These are phyloP conservation scores for Leptodactylus fallax DNA, from an alignment of 2,797 vertebrate species.

Conservation along the genomic window DNA sequence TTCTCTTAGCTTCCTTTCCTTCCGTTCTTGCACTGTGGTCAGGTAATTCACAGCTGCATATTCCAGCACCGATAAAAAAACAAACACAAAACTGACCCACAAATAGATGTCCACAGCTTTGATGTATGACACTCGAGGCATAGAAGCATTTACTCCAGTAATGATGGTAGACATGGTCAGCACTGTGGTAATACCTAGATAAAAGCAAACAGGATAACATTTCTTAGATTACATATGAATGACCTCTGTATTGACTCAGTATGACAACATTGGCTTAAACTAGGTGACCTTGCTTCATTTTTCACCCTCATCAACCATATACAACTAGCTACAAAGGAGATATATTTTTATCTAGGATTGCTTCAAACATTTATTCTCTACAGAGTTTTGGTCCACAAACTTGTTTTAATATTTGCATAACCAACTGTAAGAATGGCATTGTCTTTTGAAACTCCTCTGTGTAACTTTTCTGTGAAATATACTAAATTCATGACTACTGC, in stretches of 20 bases:
- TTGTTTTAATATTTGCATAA: neutral
- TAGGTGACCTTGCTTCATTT: too few species aligned
- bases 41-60: conserved; percentile 91
- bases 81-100: conserved; percentile 94
- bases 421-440: too few species aligned
- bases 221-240: neutral
- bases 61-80: conserved; percentile 90
- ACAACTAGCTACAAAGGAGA: too few species aligned
- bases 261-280: too few species aligned
- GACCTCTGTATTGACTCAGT: neutral
- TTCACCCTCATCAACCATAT: neutral
- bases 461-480: too few species aligned
- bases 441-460: too few species aligned
- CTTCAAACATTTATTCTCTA: neutral
- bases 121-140: conserved; percentile 94
- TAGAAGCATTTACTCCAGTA: conserved; percentile 92
- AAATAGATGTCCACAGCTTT: conserved; percentile 95
- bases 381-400: neutral
- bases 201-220: neutral
- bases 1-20: conserved; percentile 81
- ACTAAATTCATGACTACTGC: too few species aligned
- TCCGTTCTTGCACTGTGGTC: conserved; percentile 85
- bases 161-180: conserved; percentile 96
- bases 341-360: neutral
- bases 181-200: conserved; percentile 85